These are phyloP conservation scores for Chelmon rostratus DNA, from an alignment of 2,797 vertebrate genomes.

Conservation along the genomic window DNA sequence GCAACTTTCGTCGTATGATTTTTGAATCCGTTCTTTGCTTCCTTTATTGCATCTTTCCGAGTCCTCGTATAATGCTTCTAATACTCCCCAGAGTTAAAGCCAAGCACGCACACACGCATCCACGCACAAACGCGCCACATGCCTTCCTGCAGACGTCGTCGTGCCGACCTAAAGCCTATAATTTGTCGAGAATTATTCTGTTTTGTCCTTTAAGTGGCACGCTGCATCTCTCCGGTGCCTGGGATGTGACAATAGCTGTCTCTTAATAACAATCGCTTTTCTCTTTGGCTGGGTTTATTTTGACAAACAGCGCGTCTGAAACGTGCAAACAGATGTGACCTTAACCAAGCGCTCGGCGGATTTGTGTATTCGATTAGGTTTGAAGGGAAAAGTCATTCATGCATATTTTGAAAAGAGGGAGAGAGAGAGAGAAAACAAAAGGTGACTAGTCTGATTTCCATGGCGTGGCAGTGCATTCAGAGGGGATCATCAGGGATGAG, in stretches of 20 bases:
- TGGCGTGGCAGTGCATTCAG: neutral
- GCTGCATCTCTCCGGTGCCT: constrained; percentile 34
- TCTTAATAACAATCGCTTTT: constrained; percentile 51
- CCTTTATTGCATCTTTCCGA: neutral
- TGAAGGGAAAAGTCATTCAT: constrained; percentile 51
- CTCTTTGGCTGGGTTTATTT: constrained; percentile 55
- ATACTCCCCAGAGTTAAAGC: neutral
- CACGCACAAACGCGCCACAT: neutral
- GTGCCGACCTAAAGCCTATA: constrained; percentile 35
- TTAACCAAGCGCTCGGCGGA: constrained; percentile 33
- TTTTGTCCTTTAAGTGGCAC: constrained; percentile 65
- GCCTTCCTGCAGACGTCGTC: constrained; percentile 8
- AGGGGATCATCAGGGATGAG: neutral
- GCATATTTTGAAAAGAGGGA: constrained; percentile 15
- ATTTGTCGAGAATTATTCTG: constrained; percentile 65
- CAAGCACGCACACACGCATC: neutral
- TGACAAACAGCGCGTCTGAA: constrained; percentile 44
- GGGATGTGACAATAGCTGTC: constrained; percentile 50
- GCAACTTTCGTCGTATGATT: neutral
- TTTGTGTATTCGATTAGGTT: constrained; percentile 49
- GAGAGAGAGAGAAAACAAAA: neutral
- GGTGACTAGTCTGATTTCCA: neutral
- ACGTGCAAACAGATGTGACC: constrained; percentile 66
- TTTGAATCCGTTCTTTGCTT: neutral
- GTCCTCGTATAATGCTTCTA: neutral